phyloP scores from a whole-genome alignment of 2,888 invertebrate species.

The Nymphalis urticae region DNA sequence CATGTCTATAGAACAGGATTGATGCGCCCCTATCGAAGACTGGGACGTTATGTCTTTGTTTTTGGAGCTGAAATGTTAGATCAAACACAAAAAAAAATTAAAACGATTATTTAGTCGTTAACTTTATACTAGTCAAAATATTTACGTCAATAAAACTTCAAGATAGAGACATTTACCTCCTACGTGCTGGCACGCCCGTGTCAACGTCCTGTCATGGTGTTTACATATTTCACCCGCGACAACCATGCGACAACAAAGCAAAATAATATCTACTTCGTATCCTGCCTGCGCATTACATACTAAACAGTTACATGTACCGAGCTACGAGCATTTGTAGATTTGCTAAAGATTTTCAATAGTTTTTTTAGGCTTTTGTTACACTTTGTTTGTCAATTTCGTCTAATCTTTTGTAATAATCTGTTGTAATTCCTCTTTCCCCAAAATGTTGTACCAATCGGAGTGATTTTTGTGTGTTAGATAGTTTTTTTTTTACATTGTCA shows the following conservation, averaged over 20 bases:
- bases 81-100: too few relatives aligned
- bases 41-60: too few relatives aligned
- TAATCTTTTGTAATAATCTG: too few relatives aligned
- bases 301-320: conserved; percentile 33
- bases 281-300: conserved; percentile 37
- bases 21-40: too few relatives aligned
- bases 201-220: conserved; percentile 55
- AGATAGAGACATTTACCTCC: conserved; percentile 14
- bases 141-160: neutral
- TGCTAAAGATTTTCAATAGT: conserved; percentile 19
- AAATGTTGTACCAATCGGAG: too few relatives aligned
- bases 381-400: neutral
- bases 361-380: neutral
- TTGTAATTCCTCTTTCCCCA: too few relatives aligned
- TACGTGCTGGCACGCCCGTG: conserved; percentile 62
- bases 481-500: too few relatives aligned
- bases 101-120: too few relatives aligned
- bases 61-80: too few relatives aligned
- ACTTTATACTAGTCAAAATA: neutral
- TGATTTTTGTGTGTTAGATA: too few relatives aligned
- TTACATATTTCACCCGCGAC: conserved; percentile 37
- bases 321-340: conserved; percentile 10
- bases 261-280: conserved; percentile 36
- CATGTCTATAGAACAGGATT: too few relatives aligned
- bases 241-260: conserved; percentile 38